phyloP scores from a whole-genome alignment of 2,888 invertebrate species.

The Horisme vitalbata region DNA sequence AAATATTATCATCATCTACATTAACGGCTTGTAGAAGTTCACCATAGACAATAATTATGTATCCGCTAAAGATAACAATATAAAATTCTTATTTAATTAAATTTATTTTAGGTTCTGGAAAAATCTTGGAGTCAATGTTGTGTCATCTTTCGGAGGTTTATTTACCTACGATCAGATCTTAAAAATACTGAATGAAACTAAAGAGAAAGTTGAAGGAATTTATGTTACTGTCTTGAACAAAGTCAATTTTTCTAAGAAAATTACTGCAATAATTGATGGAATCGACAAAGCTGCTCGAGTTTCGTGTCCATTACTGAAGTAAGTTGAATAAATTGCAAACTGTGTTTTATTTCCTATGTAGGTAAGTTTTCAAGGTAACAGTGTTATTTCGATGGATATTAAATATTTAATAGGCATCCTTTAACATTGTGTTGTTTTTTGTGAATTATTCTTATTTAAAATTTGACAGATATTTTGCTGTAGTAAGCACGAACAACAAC shows the following conservation, averaged over 20 bases:
- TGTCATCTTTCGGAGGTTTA: conserved; percentile 1
- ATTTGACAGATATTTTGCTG: conserved; percentile 37
- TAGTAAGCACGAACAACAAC: conserved; percentile 21
- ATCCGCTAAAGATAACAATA: too few relatives aligned
- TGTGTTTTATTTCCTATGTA: too few relatives aligned
- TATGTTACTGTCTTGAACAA: neutral
- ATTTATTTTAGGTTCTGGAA: conserved; percentile 3
- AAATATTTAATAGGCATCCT: too few relatives aligned
- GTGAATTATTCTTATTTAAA: neutral
- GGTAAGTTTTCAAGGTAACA: too few relatives aligned
- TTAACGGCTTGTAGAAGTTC: too few relatives aligned
- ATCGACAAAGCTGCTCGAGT: conserved; percentile 1
- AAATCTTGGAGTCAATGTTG: conserved; percentile 4
- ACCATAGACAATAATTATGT: too few relatives aligned
- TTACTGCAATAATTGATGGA: neutral
- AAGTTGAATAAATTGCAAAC: conserved; percentile 4
- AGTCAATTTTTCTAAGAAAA: neutral
- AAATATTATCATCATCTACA: too few relatives aligned
- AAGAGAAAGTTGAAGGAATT: conserved; percentile 8
- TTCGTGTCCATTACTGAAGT: conserved; percentile 11
- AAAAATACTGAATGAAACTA: neutral
- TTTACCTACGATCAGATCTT: neutral
- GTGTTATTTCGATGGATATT: too few relatives aligned
- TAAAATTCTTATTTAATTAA: too few relatives aligned
- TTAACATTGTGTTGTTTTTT: neutral